Base-by-base conservation (phyloP, 2,113 vertebrate species). In the Lampris incognitus region DNA sequence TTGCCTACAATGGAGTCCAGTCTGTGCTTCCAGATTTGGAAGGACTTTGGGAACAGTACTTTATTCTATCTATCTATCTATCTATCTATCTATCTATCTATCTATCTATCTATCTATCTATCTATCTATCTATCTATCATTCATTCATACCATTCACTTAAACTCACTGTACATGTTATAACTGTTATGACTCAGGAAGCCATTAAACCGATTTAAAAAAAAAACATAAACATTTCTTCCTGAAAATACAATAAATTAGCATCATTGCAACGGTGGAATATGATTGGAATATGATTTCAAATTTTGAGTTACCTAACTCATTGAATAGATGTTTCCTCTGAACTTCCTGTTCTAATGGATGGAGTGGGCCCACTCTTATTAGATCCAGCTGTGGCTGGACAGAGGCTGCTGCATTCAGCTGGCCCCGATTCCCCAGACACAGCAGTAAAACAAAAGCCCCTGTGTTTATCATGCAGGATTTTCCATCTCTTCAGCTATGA, bases 311-410 rank as follows among this genome's bases (percentile, higher is more conserved):
- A 42, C 42, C 36, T 7, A 44, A 63, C 6, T 4, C 6, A 42
- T 56, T 51, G 66, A 74, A 66, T 39, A 62, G 57, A 72, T 60
- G 65, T 60, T 77, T 82, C 74, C 72, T 64, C 66, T 68, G 78
- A 78, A 79, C 83, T 63, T 92, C 87, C 90, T 87, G 84, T 88
- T 89, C 78, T 79, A 85, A 91, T 75, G 78, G 87, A 91, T 81
- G 79, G 79, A 91, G 89, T 84, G 69, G 58, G 65, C 66, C 69
- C 11, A 69, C 50, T 52, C 72, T 89, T 84, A 90, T 85, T 90
- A 75, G 79, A 76, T 72, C 87, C 90, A 92, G 91, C 90, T 93
- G 88, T 84, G 56, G 46, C 51, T 69, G 74, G 65, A 77, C 73
- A 76, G 69, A 88, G 78, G 82, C 55, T 81, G 54, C 66, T 56